Evolutionary conservation across 2,113 vertebrate species (phyloP), one percentile per base, ranked within the genome.

Genomic region (Opisthocomus hoazin): DNA sequence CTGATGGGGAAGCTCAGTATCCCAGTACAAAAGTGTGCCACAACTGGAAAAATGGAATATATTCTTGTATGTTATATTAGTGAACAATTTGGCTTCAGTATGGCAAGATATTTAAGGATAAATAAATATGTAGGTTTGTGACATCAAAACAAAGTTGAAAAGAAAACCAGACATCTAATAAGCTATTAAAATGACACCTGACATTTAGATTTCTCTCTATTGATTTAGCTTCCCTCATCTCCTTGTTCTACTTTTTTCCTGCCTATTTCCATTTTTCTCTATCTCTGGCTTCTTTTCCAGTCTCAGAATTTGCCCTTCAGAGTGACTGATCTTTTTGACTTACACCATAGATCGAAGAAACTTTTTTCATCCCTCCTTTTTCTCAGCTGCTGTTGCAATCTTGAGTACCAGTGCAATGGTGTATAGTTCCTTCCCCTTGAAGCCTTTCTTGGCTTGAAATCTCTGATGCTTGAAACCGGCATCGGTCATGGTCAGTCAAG

Each of bases 61-160:
- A 5, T 45, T 71, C 11, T 30, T 75, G 6, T 36, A 6, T 1
- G 1, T n/a, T 12, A 2, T 15, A 5, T 27, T 29, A 41, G n/a
- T 32, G 69, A 94, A 27, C 16, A 30, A 0, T 70, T 54, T 48
- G 32, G 9, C n/a, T 71, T 37, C 43, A 20, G 9, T 45, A 9
- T 5, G 4, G 16, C 32, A 71, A 23, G 13, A 4, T 43, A 5
- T 2, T 82, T 71, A 61, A 90, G 29, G 36, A 41, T 85, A 77
- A 76, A 68, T 12, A 63, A 66, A 51, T 56, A 24, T 2, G 5
- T 41, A 77, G 23, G 11, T 60, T 77, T 87, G 60, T 0, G 3
- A 29, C 36, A 51, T 8, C 24, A 69, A 57, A 82, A 50, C 21
- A 27, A 84, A 50, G 13, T 61, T 61, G 41, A 60, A 36, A 89